Evolutionary conservation across 1,140 invertebrate species (phyloP).

Genomic region (Dreissena polymorpha): DNA sequence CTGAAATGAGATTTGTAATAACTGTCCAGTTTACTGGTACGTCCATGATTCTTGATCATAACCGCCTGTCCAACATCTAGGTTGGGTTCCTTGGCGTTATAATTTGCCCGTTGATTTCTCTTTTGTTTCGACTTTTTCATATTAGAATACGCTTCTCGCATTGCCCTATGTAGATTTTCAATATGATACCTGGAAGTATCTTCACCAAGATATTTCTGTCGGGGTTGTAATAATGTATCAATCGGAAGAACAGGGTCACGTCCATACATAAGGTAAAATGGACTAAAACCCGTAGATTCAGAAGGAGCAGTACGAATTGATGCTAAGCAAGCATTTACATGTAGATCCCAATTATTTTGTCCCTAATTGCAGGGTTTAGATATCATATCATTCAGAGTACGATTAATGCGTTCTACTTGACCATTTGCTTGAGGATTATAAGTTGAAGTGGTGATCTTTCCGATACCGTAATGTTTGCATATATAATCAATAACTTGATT

Average conservation of each 20-base stretch:
- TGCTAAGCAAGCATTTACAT: too few relatives aligned
- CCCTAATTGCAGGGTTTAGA: too few relatives aligned
- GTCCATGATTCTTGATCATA: constrained; percentile 22
- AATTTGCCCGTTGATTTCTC: background rate
- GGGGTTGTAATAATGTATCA: constrained; percentile 1
- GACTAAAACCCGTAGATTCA: background rate
- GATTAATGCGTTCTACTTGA: background rate
- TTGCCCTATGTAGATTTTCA: constrained; percentile 14
- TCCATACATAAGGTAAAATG: constrained; percentile 23
- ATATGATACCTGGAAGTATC: too few relatives aligned
- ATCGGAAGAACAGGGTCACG: background rate
- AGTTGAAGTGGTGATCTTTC: too few relatives aligned
- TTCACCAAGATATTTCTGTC: too few relatives aligned
- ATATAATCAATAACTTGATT: too few relatives aligned
- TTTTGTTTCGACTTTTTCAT: constrained; percentile 6
- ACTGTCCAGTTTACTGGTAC: constrained; percentile 7
- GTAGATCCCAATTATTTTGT: too few relatives aligned
- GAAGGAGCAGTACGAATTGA: too few relatives aligned
- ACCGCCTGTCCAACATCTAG: background rate
- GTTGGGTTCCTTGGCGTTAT: background rate
- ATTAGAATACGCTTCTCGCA: constrained; percentile 7
- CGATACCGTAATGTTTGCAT: too few relatives aligned
- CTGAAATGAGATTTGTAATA: constrained; percentile 13
- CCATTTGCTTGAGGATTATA: constrained; percentile 9
- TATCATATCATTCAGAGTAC: background rate